Evolutionary conservation across 2,888 invertebrate species (phyloP).

Genomic region (Melangyna quadrimaculata): DNA sequence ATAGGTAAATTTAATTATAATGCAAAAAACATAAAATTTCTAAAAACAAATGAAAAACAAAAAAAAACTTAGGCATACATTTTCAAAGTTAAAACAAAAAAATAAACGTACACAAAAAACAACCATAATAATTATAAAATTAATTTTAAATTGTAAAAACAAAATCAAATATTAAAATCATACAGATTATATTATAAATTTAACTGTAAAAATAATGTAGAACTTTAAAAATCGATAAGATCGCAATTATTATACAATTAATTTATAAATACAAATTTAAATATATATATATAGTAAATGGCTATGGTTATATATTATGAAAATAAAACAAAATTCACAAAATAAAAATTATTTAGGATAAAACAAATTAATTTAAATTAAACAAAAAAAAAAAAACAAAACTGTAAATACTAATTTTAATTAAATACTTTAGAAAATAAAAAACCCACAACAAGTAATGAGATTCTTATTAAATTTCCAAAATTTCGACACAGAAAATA

Average conservation of each 20-base stretch:
- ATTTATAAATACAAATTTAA: conserved; percentile 40
- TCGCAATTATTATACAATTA: conserved; percentile 70
- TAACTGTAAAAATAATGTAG: conserved; percentile 64
- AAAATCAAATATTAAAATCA: conserved; percentile 10
- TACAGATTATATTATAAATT: conserved; percentile 61
- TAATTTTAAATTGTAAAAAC: conserved; percentile 56
- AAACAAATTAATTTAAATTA: conserved; percentile 62
- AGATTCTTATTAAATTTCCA: conserved; percentile 51
- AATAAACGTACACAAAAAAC: conserved; percentile 66
- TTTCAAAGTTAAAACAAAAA: conserved; percentile 34
- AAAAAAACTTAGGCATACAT: conserved; percentile 28
- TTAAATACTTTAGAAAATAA: conserved; percentile 43
- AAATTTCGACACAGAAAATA: conserved; percentile 55
- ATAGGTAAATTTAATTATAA: conserved; percentile 59
- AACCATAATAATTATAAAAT: conserved; percentile 41
- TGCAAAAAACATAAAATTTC: conserved; percentile 36
- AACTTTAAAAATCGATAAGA: conserved; percentile 66
- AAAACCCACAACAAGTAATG: conserved; percentile 4
- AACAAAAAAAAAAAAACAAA: conserved; percentile 36
- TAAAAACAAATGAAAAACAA: conserved; percentile 29
- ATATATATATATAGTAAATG: conserved; percentile 55
- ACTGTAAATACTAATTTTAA: conserved; percentile 64
- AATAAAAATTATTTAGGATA: conserved; percentile 65
- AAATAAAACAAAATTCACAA: conserved; percentile 47
- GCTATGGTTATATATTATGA: conserved; percentile 64